Evolutionary conservation across 2,888 invertebrate genomes (phyloP), one percentile per base, ranked within the genome.

Genomic region (Sesia apiformis): DNA sequence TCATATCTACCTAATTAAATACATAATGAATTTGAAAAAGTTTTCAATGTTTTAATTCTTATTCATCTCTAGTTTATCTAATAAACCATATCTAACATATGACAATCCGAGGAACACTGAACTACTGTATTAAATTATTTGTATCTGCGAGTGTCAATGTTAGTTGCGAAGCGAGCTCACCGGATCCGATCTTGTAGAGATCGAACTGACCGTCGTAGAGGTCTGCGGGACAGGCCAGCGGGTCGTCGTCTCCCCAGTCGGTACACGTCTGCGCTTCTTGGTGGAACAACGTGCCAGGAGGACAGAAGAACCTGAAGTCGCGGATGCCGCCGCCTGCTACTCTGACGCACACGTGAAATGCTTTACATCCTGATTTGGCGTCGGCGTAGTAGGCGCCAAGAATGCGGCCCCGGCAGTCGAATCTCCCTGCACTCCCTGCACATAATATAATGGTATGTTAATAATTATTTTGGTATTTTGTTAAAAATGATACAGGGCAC

Each of bases 181-280:
- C 94, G 66, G 94, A 94, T 76, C 95, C 95, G 63, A 94, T 91
- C 72, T 94, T 93, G 90, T 95, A 96, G 69, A 96, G 91, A 90
- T 96, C 96, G 73, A 96, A 95, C 88, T 95, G 95, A 90, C 96
- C 95, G 77, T 95, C 95, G 84, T 94, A 95, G 64, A 95, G 90
- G 51, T 95, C 94, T 8, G 94, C 92, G 42, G 95, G 94, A 76
- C 97, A 97, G 72, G 96, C 96, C 1, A 97, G 94, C 1, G 83
- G 79, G 66, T 89, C 87, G 56, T 89, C 88, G 76, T 97, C 96
- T 60, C 95, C 96, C 94, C 96, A 96, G 70, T 96, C 95, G 52
- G 97, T 97, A 78, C 97, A 97, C 39, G 96, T 97, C 84, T 96
- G 96, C 56, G 96, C 95, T 77, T 96, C 96, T 78, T 97, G 96